These are phyloP conservation scores for Silurus aristotelis DNA, from an alignment of 2,797 vertebrate species.

Conservation along the genomic window DNA sequence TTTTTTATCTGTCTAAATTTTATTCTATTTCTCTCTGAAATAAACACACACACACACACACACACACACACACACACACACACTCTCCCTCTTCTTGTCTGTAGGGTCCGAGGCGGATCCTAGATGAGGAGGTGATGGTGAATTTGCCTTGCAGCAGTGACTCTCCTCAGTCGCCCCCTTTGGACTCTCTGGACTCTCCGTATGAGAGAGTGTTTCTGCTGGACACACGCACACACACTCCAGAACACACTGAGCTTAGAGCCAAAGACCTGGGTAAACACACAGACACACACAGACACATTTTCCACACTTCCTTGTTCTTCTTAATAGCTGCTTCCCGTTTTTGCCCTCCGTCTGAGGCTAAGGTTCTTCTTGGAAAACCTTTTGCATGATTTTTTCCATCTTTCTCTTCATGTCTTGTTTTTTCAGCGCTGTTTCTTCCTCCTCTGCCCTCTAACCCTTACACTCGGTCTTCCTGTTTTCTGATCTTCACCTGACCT, in stretches of 20 bases:
- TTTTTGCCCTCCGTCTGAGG: neutral
- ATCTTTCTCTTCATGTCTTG: constrained; percentile 21
- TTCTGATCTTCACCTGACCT: constrained; percentile 70
- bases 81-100: neutral
- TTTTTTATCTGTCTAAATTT: neutral
- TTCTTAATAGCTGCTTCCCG: neutral
- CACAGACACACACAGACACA: neutral
- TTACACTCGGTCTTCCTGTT: constrained; percentile 65
- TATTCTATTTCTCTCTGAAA: neutral
- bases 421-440: constrained; percentile 39
- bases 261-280: constrained; percentile 83
- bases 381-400: constrained; percentile 25
- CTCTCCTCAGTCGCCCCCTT: constrained; percentile 84
- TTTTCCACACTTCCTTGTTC: neutral
- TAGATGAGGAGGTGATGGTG: constrained; percentile 88
- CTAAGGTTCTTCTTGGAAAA: constrained; percentile 18
- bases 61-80: too few species aligned
- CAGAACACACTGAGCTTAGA: constrained; percentile 81
- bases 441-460: constrained; percentile 50
- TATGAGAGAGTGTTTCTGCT: constrained; percentile 63
- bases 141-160: constrained; percentile 88
- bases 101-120: constrained; percentile 85
- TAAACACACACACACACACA: too few species aligned
- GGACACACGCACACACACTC: constrained; percentile 51
- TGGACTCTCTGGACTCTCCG: constrained; percentile 79